A percentile compares a stretch with the other conserved stretches of the same genome.
These are phyloP conservation scores for Rattus rattus DNA, from an alignment of 2,113 vertebrate species.

Conservation along the genomic window DNA sequence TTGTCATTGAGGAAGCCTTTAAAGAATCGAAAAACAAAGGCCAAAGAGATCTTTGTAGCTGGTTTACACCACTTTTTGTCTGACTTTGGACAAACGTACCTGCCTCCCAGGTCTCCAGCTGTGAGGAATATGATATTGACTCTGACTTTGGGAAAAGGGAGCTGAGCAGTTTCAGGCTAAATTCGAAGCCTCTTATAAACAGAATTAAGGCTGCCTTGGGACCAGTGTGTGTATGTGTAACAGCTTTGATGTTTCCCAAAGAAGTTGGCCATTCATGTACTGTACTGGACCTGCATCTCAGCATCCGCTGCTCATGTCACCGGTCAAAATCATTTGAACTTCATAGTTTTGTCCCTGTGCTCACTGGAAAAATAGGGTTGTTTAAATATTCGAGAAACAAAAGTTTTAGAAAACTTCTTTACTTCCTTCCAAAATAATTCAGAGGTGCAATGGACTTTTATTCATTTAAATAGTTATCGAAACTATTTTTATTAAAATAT, in stretches of 20 bases:
- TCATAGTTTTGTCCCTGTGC: not conserved
- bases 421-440: slow-evolving; percentile 41
- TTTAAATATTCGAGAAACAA: not conserved
- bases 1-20: not conserved
- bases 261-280: not conserved
- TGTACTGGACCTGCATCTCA: not conserved
- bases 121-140: slow-evolving; percentile 49
- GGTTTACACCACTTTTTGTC: not conserved
- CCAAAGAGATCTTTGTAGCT: slow-evolving; percentile 14
- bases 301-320: not conserved
- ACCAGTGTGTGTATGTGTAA: not conserved
- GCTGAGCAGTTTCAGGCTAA: not conserved
- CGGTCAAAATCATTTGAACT: not conserved
- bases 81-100: not conserved
- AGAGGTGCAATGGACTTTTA: slow-evolving; percentile 19
- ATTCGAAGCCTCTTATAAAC: slow-evolving; percentile 41
- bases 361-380: not conserved
- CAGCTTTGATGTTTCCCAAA: not conserved
- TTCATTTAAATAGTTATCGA: not conserved
- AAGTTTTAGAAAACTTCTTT: slow-evolving; percentile 48
- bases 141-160: slow-evolving; percentile 22
- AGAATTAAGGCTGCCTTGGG: slow-evolving; percentile 50
- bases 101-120: slow-evolving; percentile 48
- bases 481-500: not conserved
- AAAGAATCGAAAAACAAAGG: slow-evolving; percentile 38